Conservation (phyloP, 2,113 vertebrate species). For the Dinomys branickii region DNA sequence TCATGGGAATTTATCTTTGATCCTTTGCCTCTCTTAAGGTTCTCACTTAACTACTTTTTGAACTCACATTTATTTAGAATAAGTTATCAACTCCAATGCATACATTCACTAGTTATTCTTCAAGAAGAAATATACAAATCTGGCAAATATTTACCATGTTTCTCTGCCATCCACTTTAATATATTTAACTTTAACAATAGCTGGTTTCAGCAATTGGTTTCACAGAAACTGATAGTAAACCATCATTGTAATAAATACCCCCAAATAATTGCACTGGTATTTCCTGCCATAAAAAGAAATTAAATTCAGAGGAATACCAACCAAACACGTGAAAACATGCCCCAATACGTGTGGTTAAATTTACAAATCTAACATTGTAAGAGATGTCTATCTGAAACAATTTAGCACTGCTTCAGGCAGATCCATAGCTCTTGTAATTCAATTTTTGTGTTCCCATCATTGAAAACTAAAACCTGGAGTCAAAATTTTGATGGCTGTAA, state of each 20-base stretch:
- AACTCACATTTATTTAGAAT: background rate
- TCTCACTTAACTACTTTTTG: background rate
- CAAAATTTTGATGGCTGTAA: background rate
- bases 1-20: background rate
- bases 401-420: background rate
- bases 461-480: background rate
- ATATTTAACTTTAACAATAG: conserved; percentile 28
- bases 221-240: background rate
- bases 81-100: background rate
- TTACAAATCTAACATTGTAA: background rate
- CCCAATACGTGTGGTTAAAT: background rate
- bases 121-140: background rate
- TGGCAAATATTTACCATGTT: background rate
- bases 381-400: background rate
- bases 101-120: background rate
- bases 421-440: conserved; percentile 31
- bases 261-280: conserved; percentile 9
- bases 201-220: conserved; percentile 28
- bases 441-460: conserved; percentile 11
- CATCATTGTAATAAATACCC: background rate
- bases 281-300: background rate
- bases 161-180: background rate
- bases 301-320: background rate
- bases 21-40: background rate
- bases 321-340: background rate